A percentile compares a stretch with the other conserved stretches of the same genome.
These are phyloP conservation scores for Halocynthia aurantium DNA, from an alignment of 23 tunicate species.

Conservation along the genomic window DNA sequence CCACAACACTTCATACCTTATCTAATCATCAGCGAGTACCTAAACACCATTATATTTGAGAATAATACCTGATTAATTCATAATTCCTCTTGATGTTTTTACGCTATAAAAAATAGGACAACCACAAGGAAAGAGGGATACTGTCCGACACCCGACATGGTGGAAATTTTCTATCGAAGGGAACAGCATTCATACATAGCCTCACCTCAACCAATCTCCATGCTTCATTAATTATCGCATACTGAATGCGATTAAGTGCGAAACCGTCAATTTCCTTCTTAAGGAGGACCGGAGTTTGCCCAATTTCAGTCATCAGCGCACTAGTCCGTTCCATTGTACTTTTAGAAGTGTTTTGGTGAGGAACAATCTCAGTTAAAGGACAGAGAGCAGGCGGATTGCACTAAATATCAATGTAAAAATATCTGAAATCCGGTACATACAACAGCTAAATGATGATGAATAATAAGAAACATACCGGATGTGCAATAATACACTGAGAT, in stretches of 20 bases:
- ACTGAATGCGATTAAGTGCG: constrained; percentile 83
- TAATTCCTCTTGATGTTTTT: too few species aligned
- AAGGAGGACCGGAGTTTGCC: constrained; percentile 69
- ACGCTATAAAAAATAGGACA: background rate
- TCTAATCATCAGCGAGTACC: too few species aligned
- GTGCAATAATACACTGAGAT: constrained; percentile 73
- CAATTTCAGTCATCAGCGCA: constrained; percentile 68
- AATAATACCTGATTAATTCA: too few species aligned
- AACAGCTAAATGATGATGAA: background rate
- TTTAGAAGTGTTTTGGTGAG: constrained; percentile 67
- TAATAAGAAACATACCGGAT: constrained; percentile 43
- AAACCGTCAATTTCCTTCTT: constrained; percentile 90
- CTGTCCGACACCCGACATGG: background rate
- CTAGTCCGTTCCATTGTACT: constrained; percentile 29
- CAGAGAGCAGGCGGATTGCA: constrained; percentile 90
- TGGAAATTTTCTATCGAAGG: too few species aligned
- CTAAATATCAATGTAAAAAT: background rate
- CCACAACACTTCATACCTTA: background rate
- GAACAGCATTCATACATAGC: background rate
- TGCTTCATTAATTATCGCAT: constrained; percentile 75
- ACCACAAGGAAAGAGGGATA: background rate
- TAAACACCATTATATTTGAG: too few species aligned
- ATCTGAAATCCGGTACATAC: background rate
- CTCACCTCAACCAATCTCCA: constrained; percentile 76
- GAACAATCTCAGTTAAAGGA: constrained; percentile 88